A percentile compares a stretch with the other conserved stretches of the same genome.
These are phyloP conservation scores for Craniophora ligustri DNA, from an alignment of 2,888 invertebrate species.

Conservation along the genomic window DNA sequence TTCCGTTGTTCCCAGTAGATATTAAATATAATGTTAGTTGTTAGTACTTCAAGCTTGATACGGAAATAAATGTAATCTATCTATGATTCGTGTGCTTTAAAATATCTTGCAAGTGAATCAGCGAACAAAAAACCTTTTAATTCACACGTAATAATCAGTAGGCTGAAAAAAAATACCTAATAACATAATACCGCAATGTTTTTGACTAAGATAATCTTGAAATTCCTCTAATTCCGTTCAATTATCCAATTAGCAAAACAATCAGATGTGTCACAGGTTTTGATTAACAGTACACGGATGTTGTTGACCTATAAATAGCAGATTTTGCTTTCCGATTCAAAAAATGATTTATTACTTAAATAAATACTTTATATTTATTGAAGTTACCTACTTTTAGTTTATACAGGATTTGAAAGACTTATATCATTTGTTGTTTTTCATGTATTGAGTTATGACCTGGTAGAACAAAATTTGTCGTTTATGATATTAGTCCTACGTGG, in stretches of 20 bases:
- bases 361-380: no score
- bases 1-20: not conserved
- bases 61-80: not conserved
- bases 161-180: conserved; percentile 14
- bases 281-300: conserved; percentile 39
- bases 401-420: no score
- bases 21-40: not conserved
- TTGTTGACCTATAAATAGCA: conserved; percentile 4
- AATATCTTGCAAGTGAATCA: not conserved
- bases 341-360: no score
- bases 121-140: conserved; percentile 17
- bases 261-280: conserved; percentile 51
- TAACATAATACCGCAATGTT: conserved; percentile 25
- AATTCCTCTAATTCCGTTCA: conserved; percentile 51
- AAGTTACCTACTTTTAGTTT: no score
- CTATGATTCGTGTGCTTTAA: not conserved
- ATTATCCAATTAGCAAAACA: conserved; percentile 70
- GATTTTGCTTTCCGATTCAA: not conserved
- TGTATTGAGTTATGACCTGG: no score
- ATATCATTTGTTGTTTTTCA: no score
- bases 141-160: conserved; percentile 5
- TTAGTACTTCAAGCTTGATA: not conserved
- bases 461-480: no score
- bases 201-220: conserved; percentile 29
- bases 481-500: no score